Evolutionary conservation across 2,888 invertebrate species (phyloP).

Genomic region (Lasius fuliginosus): DNA sequence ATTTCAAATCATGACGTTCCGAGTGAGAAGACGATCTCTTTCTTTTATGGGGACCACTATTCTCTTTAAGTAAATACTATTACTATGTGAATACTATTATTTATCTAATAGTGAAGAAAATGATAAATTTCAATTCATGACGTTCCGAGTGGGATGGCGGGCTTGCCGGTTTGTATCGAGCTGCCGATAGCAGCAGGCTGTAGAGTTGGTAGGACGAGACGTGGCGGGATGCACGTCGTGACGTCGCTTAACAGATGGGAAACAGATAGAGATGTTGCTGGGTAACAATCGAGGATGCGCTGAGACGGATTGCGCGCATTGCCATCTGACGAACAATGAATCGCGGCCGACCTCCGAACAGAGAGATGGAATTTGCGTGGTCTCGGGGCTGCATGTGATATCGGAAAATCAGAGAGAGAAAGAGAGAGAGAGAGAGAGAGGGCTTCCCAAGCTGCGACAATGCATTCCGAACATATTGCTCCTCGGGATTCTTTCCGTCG

Average conservation of each 20-base stretch:
- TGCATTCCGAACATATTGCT: constrained; percentile 46
- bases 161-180: constrained; percentile 18
- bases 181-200: constrained; percentile 42
- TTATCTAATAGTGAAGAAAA: not conserved
- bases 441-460: constrained; percentile 27
- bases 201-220: constrained; percentile 23
- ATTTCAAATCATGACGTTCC: constrained; percentile 21
- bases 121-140: constrained; percentile 19
- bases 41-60: not conserved
- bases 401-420: constrained; percentile 49
- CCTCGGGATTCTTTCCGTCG: constrained; percentile 42
- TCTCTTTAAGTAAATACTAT: not conserved
- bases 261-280: constrained; percentile 52
- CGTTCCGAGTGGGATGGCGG: not conserved
- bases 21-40: not conserved
- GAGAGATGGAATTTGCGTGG: constrained; percentile 54
- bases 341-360: constrained; percentile 48
- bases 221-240: constrained; percentile 29
- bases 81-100: not conserved
- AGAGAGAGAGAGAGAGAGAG: not conserved
- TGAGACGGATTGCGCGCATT: constrained; percentile 51
- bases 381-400: constrained; percentile 47
- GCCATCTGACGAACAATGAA: constrained; percentile 56
- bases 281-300: constrained; percentile 39
- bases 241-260: constrained; percentile 53